A percentile compares a stretch with the other conserved stretches of the same genome.
Conservation (phyloP, 2,113 vertebrate genomes). For the Anas platyrhynchos region DNA sequence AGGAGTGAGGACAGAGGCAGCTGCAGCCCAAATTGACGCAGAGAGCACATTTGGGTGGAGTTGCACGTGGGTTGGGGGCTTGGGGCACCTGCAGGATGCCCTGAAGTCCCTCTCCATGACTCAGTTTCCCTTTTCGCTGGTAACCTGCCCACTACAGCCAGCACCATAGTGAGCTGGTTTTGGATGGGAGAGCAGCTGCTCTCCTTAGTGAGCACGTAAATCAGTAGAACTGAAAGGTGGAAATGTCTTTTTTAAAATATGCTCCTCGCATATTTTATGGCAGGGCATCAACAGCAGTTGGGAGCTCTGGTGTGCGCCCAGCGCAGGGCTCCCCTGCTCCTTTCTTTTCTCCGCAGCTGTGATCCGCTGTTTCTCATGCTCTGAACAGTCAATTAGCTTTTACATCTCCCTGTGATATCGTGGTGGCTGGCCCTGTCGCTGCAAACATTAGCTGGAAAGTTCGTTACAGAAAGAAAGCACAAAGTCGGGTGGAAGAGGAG, state of each 20-base stretch:
- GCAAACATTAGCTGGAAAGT: constrained; percentile 11
- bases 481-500: constrained; percentile 42
- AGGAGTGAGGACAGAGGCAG: background rate
- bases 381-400: background rate
- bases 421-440: background rate
- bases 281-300: background rate
- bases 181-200: background rate
- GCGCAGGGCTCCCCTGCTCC: accelerated
- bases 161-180: accelerated
- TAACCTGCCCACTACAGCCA: background rate
- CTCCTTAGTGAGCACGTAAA: background rate
- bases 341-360: background rate
- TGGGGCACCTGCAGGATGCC: background rate
- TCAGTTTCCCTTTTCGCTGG: background rate
- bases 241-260: accelerated
- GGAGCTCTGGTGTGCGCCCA: background rate
- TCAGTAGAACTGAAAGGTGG: background rate
- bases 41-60: accelerated
- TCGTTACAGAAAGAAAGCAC: background rate
- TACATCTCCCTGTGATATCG: background rate
- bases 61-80: accelerated
- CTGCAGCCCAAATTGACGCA: background rate
- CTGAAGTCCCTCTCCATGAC: background rate
- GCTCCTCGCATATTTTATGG: too few species aligned
- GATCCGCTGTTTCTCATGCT: background rate